Evolutionary conservation across 2,888 invertebrate species (phyloP), one percentile per base, ranked within the genome.

Genomic region (Cylloceria caligata): DNA sequence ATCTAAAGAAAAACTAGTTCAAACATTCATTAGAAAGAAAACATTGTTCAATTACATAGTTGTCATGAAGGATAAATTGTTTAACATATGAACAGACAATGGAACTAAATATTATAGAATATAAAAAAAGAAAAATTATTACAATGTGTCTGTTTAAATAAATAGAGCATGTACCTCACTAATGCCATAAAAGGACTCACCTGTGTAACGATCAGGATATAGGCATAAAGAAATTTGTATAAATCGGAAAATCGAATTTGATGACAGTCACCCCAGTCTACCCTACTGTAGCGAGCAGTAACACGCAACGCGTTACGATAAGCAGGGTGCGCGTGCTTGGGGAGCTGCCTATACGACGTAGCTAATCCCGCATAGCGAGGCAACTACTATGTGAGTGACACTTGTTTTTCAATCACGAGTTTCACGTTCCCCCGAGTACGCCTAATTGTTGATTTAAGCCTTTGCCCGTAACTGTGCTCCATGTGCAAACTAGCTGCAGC

Each of bases 381-480:
- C 57, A 57, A 16, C 30, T 57, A 57, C n/a, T 30, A 3, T 47
- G 16, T 45, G 45, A 71, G 30, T 27, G 57, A 19, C 71, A 16
- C 45, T 71, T 71, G 60, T 55, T 75, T 80, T 74, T 71, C 42
- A 30, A 71, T 42, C 39, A 73, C 68, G 68, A 73, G 62, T 34
- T 68, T 68, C 67, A 68, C 81, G 76, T 34, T 73, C 73, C 27
- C 77, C 30, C 77, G 69, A 57, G 69, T 74, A 57, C 57, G 62
- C 73, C 55, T 69, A 81, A 81, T 77, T 68, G 81, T 77, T 81
- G 68, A 81, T 81, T 81, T 72, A 74, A 77, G 77, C 73, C 68
- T 81, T 81, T 64, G 39, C 45, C 60, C 30, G 60, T 42, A 19
- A 13, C 72, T 52, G 39, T 34, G 19, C 16, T 67, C 62, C 75